Evolutionary conservation across 1,140 invertebrate species (phyloP).

Genomic region (Coptotermes formosanus): DNA sequence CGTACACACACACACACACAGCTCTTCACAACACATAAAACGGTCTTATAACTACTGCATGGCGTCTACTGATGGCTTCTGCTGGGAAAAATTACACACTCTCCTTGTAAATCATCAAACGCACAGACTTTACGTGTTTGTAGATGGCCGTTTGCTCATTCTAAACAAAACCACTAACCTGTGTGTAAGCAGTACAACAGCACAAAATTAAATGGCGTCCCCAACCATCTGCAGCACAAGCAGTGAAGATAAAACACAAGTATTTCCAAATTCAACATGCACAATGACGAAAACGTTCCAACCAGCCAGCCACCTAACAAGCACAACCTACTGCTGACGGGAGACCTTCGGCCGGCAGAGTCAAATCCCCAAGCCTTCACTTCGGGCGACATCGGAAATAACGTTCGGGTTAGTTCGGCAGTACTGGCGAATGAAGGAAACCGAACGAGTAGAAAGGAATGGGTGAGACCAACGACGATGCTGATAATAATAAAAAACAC

Average conservation of each 20-base stretch:
- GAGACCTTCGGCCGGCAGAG: conserved; percentile 22
- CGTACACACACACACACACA: background rate
- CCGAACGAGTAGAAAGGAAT: conserved; percentile 22
- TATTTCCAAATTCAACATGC: conserved; percentile 24
- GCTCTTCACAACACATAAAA: background rate
- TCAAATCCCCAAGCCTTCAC: conserved; percentile 28
- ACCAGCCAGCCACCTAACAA: conserved; percentile 33
- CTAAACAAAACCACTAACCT: conserved; percentile 15
- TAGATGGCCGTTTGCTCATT: background rate
- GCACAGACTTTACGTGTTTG: background rate
- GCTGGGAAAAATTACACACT: background rate
- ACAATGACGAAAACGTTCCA: conserved; percentile 1
- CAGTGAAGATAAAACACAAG: conserved; percentile 27
- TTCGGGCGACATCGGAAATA: conserved; percentile 29
- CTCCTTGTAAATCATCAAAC: background rate
- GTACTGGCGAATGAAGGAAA: conserved; percentile 11
- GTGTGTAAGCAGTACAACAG: conserved; percentile 2
- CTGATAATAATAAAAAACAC: background rate
- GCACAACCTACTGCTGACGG: conserved; percentile 34
- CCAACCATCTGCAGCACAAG: conserved; percentile 27
- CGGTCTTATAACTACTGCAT: background rate
- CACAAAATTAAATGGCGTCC: background rate
- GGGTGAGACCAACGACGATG: background rate
- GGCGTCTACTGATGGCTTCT: background rate
- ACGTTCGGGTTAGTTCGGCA: conserved; percentile 32